Evolutionary conservation across 2,113 vertebrate genomes (phyloP).

Genomic region (Myanophis thanlyinensis): DNA sequence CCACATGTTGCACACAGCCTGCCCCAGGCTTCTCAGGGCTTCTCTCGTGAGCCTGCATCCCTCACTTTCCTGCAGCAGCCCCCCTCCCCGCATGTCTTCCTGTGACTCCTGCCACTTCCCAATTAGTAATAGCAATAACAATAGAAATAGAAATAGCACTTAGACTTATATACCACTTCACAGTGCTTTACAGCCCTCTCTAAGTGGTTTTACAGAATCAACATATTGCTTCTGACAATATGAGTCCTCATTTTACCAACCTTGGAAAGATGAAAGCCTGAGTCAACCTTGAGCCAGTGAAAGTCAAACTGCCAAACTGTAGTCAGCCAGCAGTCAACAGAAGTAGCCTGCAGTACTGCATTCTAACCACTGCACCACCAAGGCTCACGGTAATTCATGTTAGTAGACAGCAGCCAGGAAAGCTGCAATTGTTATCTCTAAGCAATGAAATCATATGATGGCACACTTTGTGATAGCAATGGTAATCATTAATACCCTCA

Average conservation of each 20-base stretch:
- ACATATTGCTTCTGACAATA: no score
- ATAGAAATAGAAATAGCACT: no score
- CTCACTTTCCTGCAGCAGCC: neutral
- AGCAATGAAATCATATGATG: neutral
- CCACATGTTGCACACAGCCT: neutral
- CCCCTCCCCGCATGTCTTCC: fast-evolving
- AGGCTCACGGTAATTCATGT: neutral
- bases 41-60: neutral
- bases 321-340: no score
- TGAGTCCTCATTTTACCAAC: no score
- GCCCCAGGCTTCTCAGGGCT: neutral
- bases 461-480: neutral
- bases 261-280: no score
- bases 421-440: neutral
- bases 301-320: no score
- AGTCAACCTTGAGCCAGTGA: no score
- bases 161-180: no score
- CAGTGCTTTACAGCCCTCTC: no score
- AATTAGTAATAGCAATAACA: neutral
- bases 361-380: no score
- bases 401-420: neutral
- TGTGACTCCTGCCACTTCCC: neutral
- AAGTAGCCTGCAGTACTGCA: no score
- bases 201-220: no score
- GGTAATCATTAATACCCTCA: neutral